phyloP scores from a whole-genome alignment of 2,888 invertebrate genomes.

The Acanthosepion lycidas region DNA sequence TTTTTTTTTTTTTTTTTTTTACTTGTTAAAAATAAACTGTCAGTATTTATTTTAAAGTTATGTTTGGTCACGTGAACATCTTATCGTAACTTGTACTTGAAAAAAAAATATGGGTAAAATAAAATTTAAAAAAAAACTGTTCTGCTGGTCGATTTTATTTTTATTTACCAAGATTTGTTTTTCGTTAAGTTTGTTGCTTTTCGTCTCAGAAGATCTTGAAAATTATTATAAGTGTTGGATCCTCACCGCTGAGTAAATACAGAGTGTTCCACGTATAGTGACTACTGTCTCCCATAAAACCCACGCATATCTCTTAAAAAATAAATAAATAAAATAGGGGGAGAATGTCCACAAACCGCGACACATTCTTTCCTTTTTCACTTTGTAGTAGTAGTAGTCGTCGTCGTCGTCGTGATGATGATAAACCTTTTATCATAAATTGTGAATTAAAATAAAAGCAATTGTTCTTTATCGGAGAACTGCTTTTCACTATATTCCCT shows the following conservation, averaged over 20 bases:
- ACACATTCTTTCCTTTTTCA: background rate
- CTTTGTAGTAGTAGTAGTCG: background rate
- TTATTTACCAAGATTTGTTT: too few relatives aligned
- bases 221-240: too few relatives aligned
- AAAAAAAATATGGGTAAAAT: too few relatives aligned
- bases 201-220: too few relatives aligned
- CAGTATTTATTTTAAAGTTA: background rate
- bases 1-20: too few relatives aligned
- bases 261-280: background rate
- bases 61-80: constrained; percentile 9
- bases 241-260: too few relatives aligned
- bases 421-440: background rate
- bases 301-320: background rate
- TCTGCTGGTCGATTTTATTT: background rate
- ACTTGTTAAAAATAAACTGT: too few relatives aligned
- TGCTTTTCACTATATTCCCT: too few relatives aligned
- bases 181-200: too few relatives aligned
- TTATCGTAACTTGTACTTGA: constrained; percentile 7
- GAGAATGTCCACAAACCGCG: constrained; percentile 8
- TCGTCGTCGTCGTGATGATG: background rate
- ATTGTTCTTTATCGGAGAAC: too few relatives aligned
- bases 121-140: background rate
- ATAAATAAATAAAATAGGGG: background rate
- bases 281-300: background rate
- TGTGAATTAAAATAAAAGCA: background rate